These are phyloP conservation scores for Chaenocephalus aceratus DNA, from an alignment of 2,113 vertebrate genomes.

Conservation along the genomic window DNA sequence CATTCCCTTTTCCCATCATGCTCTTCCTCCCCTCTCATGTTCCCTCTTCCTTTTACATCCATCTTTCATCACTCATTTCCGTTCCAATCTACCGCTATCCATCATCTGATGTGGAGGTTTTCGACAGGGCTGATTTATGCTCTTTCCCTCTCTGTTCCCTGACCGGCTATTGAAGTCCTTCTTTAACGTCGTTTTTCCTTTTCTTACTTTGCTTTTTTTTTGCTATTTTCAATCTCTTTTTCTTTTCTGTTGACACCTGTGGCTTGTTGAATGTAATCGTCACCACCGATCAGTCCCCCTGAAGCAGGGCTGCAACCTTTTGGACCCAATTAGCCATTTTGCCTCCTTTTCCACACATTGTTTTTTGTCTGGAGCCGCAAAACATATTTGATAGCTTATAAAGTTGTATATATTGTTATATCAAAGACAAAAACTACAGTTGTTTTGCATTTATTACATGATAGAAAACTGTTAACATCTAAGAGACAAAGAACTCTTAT, in stretches of 20 bases:
- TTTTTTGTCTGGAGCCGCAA: too few relatives aligned
- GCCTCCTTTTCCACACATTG: too few relatives aligned
- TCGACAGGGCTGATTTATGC: background rate
- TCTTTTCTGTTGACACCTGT: too few relatives aligned
- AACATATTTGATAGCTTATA: too few relatives aligned
- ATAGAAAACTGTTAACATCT: too few relatives aligned
- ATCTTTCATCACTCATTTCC: background rate
- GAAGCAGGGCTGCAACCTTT: too few relatives aligned
- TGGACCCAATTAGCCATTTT: too few relatives aligned
- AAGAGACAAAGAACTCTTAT: too few relatives aligned
- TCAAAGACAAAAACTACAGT: too few relatives aligned
- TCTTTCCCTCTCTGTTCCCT: background rate
- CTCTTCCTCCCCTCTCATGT: background rate
- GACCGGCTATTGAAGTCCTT: background rate
- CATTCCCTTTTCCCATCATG: background rate
- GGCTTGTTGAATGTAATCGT: background rate
- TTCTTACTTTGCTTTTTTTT: background rate
- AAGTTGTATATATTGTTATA: too few relatives aligned
- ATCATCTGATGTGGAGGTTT: conserved; percentile 7
- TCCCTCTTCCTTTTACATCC: background rate
- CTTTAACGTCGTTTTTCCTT: background rate
- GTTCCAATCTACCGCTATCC: background rate
- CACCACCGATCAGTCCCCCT: too few relatives aligned
- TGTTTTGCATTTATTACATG: too few relatives aligned
- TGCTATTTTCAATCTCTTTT: background rate